phyloP scores from a whole-genome alignment of 2,797 vertebrate species.

The Simalia tracyae region DNA sequence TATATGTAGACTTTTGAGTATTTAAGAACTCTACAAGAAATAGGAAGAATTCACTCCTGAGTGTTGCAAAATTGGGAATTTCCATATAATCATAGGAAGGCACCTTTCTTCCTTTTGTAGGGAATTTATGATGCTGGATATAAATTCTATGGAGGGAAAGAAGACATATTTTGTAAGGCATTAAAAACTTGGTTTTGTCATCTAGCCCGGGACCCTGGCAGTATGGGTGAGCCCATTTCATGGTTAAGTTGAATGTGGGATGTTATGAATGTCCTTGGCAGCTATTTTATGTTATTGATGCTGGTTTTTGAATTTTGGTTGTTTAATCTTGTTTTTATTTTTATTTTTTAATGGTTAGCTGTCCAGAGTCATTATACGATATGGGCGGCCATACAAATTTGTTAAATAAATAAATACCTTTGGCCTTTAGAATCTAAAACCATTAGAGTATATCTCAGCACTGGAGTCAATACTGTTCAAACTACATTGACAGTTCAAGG shows the following conservation, averaged over 20 bases:
- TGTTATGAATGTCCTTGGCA: not conserved
- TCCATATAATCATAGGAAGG: not conserved
- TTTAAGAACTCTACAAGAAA: not conserved
- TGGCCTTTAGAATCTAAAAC: not conserved
- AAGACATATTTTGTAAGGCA: not conserved
- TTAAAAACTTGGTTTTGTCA: not conserved
- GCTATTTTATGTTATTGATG: not conserved
- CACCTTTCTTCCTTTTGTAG: not conserved
- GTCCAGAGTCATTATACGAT: not conserved
- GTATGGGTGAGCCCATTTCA: not conserved
- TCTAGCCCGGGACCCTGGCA: not conserved
- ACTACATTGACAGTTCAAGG: not conserved
- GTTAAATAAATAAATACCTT: not conserved
- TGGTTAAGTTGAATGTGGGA: not conserved
- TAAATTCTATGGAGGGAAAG: not conserved
- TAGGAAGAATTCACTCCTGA: not conserved
- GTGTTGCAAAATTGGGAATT: not conserved
- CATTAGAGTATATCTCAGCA: not conserved
- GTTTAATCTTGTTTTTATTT: not conserved
- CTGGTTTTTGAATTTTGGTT: not conserved
- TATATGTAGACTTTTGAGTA: not conserved
- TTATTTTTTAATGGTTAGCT: not conserved
- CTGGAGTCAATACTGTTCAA: not conserved
- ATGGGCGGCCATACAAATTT: not conserved
- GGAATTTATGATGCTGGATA: not conserved